Evolutionary conservation across 2,888 invertebrate species (phyloP).

Genomic region (Cheilosia urbana): DNA sequence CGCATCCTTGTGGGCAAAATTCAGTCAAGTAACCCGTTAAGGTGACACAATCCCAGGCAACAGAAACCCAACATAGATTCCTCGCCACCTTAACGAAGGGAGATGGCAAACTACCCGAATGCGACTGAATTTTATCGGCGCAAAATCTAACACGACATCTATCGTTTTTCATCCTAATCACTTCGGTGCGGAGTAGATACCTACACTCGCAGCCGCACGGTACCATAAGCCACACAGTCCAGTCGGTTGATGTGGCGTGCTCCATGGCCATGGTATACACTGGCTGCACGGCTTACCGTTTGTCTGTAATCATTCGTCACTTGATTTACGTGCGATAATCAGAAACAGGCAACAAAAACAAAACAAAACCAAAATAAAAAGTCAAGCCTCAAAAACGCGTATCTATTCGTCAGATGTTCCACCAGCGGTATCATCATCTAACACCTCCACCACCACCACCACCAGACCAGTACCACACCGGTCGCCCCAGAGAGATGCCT

Average conservation of each 20-base stretch:
- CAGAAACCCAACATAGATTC: conserved; percentile 28
- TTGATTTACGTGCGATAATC: conserved; percentile 76
- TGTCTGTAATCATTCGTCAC: conserved; percentile 74
- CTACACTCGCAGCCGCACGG: background rate
- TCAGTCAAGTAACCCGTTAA: conserved; percentile 65
- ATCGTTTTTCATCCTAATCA: conserved; percentile 75
- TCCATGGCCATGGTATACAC: conserved; percentile 51
- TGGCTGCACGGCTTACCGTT: conserved; percentile 69
- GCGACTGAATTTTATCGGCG: conserved; percentile 74
- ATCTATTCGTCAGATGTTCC: conserved; percentile 70
- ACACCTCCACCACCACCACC: conserved; percentile 20
- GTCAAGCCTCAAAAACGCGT: conserved; percentile 53
- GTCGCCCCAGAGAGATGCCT: conserved; percentile 54
- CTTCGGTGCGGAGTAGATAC: conserved; percentile 40
- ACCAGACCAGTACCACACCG: conserved; percentile 27
- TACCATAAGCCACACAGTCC: conserved; percentile 7
- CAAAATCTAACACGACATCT: conserved; percentile 75
- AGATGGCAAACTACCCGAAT: conserved; percentile 52
- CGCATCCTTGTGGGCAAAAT: conserved; percentile 59
- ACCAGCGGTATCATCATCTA: conserved; percentile 55
- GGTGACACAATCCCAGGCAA: conserved; percentile 71
- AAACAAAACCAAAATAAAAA: conserved; percentile 7
- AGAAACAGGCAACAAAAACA: conserved; percentile 29
- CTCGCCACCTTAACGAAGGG: conserved; percentile 64
- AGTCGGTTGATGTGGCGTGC: conserved; percentile 59